Conservation (phyloP, 2,888 invertebrate genomes). For the Galeopsomyia nigrocyanea region DNA sequence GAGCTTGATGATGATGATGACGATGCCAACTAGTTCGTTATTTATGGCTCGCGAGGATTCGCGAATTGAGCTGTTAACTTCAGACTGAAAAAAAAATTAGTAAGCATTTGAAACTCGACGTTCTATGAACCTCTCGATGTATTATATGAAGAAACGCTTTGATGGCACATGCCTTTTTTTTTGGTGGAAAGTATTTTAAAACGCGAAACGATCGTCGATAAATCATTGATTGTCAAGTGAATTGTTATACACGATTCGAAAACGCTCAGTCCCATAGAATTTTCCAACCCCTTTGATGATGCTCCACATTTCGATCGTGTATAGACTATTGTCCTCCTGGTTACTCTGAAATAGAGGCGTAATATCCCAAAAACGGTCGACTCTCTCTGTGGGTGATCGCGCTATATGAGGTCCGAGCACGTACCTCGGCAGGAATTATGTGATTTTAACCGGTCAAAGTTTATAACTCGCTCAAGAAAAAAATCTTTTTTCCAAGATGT, state of each 20-base stretch:
- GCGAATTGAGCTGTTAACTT: conserved; percentile 33
- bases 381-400: conserved; percentile 41
- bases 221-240: no score
- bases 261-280: no score
- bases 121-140: no score
- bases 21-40: conserved; percentile 59
- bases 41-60: conserved; percentile 59
- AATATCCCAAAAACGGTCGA: conserved; percentile 3
- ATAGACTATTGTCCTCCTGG: no score
- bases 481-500: conserved; percentile 4
- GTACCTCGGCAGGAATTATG: conserved; percentile 40
- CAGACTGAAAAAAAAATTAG: not conserved
- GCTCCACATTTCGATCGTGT: no score
- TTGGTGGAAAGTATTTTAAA: no score
- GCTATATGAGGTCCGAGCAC: conserved; percentile 25
- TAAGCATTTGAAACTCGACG: not conserved
- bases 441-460: conserved; percentile 47
- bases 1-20: conserved; percentile 64
- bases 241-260: no score
- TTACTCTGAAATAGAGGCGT: not conserved
- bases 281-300: no score
- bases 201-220: no score
- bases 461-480: conserved; percentile 37
- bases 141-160: no score
- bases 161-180: not conserved